A percentile compares a stretch with the other conserved stretches of the same genome.
phyloP scores from a whole-genome alignment of 2,113 vertebrate genomes.

The Nothobranchius kuhntae region DNA sequence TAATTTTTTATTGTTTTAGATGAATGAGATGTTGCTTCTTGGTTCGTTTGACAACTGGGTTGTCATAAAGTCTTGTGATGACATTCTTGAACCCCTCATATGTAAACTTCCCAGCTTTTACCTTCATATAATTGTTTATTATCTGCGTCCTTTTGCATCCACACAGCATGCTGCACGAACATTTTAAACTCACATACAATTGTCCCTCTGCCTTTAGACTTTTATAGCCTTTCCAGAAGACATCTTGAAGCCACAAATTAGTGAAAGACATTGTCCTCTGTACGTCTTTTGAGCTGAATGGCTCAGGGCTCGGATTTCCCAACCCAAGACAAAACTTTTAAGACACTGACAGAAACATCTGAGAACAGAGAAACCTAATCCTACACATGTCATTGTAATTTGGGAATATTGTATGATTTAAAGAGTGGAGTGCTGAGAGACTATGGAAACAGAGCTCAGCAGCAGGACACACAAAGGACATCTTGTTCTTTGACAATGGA shows the following conservation, averaged over 20 bases:
- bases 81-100: too few species aligned
- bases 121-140: too few species aligned
- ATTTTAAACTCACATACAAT: slow-evolving; percentile 15
- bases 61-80: too few species aligned
- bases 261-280: slow-evolving; percentile 55
- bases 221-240: slow-evolving; percentile 32
- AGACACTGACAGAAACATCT: slow-evolving; percentile 72
- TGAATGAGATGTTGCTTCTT: background rate
- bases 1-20: too few species aligned
- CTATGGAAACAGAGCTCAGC: slow-evolving; percentile 58
- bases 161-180: background rate
- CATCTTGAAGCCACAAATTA: slow-evolving; percentile 41
- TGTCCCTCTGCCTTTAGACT: slow-evolving; percentile 11
- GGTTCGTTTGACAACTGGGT: too few species aligned
- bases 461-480: slow-evolving; percentile 65
- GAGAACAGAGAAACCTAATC: slow-evolving; percentile 68
- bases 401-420: slow-evolving; percentile 72
- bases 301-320: slow-evolving; percentile 55
- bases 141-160: background rate
- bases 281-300: slow-evolving; percentile 35
- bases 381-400: slow-evolving; percentile 71
- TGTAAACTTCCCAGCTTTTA: too few species aligned
- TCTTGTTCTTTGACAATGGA: slow-evolving; percentile 73
- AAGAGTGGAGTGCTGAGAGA: slow-evolving; percentile 58
- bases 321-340: slow-evolving; percentile 62